Conservation (phyloP, 2,888 invertebrate genomes). For the Lysandra coridon region DNA sequence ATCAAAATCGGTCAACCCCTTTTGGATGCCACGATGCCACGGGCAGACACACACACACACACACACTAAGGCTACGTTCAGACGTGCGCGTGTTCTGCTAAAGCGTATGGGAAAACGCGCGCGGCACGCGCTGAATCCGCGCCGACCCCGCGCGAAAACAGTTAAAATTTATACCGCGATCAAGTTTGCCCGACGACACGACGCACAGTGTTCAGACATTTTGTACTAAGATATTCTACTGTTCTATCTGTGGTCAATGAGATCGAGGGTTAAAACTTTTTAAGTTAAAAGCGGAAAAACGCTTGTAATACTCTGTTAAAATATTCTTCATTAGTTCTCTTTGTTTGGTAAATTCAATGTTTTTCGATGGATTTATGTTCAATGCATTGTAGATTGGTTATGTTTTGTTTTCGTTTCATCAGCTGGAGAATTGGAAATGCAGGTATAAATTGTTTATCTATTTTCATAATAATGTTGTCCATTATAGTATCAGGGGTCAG, state of each 20-base stretch:
- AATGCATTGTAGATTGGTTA: neutral
- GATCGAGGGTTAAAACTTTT: neutral
- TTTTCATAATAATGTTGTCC: neutral
- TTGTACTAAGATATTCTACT: neutral
- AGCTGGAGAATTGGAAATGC: neutral
- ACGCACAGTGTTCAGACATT: neutral
- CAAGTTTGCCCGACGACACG: too few relatives aligned
- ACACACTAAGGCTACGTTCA: too few relatives aligned
- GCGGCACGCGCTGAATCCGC: too few relatives aligned
- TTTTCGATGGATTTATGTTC: slow-evolving; percentile 1
- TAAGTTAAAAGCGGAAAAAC: neutral
- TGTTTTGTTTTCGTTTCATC: neutral
- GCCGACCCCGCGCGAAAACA: too few relatives aligned
- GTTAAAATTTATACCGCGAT: too few relatives aligned
- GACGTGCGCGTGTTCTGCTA: too few relatives aligned
- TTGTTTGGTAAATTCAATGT: neutral
- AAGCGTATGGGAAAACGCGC: too few relatives aligned
- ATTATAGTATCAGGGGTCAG: too few relatives aligned
- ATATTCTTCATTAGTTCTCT: neutral
- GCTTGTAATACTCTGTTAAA: neutral
- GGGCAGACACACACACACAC: too few relatives aligned
- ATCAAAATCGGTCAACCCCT: too few relatives aligned
- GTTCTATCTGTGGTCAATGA: neutral
- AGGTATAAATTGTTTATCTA: neutral
- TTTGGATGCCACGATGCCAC: too few relatives aligned